A percentile compares a stretch with the other conserved stretches of the same genome.
Evolutionary conservation across 2,113 vertebrate genomes (phyloP).

Genomic region (Phainopepla nitens): DNA sequence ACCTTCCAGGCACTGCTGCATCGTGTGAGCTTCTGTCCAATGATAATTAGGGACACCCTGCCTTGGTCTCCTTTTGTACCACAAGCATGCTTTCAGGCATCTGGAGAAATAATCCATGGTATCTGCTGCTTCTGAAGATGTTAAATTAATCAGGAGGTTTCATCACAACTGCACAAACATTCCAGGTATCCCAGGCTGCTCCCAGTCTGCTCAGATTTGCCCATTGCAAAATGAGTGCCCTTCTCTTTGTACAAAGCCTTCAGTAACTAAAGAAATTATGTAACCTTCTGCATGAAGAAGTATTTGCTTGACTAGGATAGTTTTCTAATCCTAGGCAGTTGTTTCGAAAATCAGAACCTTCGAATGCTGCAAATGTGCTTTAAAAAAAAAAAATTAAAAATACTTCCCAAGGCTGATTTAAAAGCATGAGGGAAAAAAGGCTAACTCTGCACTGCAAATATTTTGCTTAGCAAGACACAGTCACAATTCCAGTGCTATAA

Average conservation of each 20-base stretch:
- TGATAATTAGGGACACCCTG: not conserved
- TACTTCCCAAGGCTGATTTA: not conserved
- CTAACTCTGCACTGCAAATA: not conserved
- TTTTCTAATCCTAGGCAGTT: not conserved
- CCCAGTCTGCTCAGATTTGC: not conserved
- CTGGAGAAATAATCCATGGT: not conserved
- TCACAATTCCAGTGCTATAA: not conserved
- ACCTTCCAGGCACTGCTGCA: not conserved
- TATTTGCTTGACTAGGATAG: not conserved
- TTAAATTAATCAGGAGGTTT: not conserved
- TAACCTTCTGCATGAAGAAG: not conserved
- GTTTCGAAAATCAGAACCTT: not conserved
- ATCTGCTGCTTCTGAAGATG: not conserved
- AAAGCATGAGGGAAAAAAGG: not conserved
- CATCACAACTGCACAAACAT: not conserved
- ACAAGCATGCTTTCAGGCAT: not conserved
- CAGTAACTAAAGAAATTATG: not conserved
- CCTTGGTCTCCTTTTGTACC: not conserved
- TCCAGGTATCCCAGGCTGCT: not conserved
- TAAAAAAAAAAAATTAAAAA: not conserved
- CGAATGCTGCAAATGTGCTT: not conserved
- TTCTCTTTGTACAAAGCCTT: not conserved
- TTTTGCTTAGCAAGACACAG: not conserved
- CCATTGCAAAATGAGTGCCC: not conserved
- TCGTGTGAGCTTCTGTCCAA: rapidly evolving